Evolutionary conservation across 2,113 vertebrate genomes (phyloP), one percentile per base, ranked within the genome.

Genomic region (Tenebrosternarchus preto): DNA sequence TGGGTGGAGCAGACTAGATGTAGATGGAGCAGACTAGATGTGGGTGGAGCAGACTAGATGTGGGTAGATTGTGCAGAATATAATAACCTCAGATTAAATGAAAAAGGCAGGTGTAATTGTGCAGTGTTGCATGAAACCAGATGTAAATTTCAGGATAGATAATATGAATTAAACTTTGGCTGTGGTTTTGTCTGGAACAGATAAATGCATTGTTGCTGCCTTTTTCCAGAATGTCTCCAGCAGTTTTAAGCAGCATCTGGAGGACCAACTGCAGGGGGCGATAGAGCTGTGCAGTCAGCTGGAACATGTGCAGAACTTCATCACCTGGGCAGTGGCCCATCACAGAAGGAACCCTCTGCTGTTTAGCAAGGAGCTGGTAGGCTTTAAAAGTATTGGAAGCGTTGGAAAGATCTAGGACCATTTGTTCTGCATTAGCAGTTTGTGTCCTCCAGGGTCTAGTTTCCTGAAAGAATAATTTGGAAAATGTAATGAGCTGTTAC

Each of bases 321-420:
- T 98, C 91, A 96, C 90, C 31, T 99, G 98, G 98, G 98, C 97
- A 0, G 92, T 94, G 43, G 95, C 95, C 77, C 95, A 95, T 84
- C 96, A 98, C 90, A 94, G 93, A 84, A 92, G 91, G 66, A 91
- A 95, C 86, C 97, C 96, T 1, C 95, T 99, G 83, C 95, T 99
- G 86, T 99, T 99, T 95, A 99, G 96, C 87, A 97, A 95, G 90
- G 95, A 98, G 69, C 90, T 98, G 96, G 98, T 99, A 95, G 82
- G 64, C 29, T 60, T 56, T 72, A 19, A 56, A 24, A 27, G 24
- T 11, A 24, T 27, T 25, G 7, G 59, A 5, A 61, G 59, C 12
- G 59, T 27, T 25, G 22, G 59, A 46, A 7, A 61, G 59, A 9
- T 59, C 2, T 2, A 27, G 59, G 1, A 61, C 3, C 31, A 27